Conservation (phyloP, 2,888 invertebrate species). For the Philonicus albiceps region DNA sequence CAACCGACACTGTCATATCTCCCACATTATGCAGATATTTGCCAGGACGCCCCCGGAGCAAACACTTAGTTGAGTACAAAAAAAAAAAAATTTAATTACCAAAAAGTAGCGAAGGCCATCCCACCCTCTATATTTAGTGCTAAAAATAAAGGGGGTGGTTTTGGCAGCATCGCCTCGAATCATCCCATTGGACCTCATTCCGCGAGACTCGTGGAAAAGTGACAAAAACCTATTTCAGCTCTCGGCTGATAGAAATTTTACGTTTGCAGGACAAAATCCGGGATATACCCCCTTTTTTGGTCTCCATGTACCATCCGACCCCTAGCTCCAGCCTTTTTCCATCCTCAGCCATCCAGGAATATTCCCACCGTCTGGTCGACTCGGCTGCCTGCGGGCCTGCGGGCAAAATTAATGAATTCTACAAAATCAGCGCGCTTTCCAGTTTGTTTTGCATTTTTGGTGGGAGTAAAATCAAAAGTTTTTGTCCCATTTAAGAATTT, state of each 20-base stretch:
- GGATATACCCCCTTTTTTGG: background rate
- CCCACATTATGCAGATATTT: slow-evolving; percentile 40
- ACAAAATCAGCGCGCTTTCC: slow-evolving; percentile 23
- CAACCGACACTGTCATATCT: slow-evolving; percentile 37
- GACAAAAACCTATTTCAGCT: slow-evolving; percentile 38
- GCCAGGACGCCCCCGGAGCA: slow-evolving; percentile 21
- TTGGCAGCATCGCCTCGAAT: background rate
- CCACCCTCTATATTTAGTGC: background rate
- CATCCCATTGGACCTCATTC: slow-evolving; percentile 24
- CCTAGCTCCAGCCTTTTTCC: background rate
- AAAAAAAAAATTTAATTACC: slow-evolving; percentile 37
- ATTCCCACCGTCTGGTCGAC: background rate
- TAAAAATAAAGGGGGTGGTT: slow-evolving; percentile 13
- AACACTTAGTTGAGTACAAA: slow-evolving; percentile 39
- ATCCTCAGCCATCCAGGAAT: background rate
- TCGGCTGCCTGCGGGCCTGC: slow-evolving; percentile 21
- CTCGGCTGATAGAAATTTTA: slow-evolving; percentile 25
- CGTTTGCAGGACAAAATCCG: slow-evolving; percentile 24
- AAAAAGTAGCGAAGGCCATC: slow-evolving; percentile 37
- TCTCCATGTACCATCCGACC: no score
- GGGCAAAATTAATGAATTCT: slow-evolving; percentile 39
- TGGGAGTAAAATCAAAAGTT: slow-evolving; percentile 28
- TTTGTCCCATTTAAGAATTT: slow-evolving; percentile 25
- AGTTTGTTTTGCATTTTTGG: slow-evolving; percentile 36
- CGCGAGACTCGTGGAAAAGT: slow-evolving; percentile 31